These are phyloP conservation scores for Balaenoptera acutorostrata DNA, from an alignment of 2,113 vertebrate species.

Conservation along the genomic window DNA sequence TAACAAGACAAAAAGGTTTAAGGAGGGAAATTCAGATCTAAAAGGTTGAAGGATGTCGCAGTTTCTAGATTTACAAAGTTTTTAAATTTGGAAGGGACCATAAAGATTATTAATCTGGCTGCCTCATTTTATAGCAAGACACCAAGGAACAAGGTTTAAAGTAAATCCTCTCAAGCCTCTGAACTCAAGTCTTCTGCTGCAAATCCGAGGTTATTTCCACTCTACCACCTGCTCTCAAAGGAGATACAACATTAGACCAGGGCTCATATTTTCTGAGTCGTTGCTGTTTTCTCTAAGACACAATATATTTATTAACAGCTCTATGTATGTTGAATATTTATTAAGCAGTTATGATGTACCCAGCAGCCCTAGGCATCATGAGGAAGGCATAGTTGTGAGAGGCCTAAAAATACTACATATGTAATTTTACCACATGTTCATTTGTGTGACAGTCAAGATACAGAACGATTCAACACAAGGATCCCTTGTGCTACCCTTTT, in stretches of 20 bases:
- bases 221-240: not conserved
- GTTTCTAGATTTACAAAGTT: not conserved
- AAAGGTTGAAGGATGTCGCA: not conserved
- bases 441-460: not conserved
- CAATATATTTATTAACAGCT: too few species aligned
- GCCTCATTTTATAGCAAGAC: not conserved
- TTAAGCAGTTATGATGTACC: not conserved
- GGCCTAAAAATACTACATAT: not conserved
- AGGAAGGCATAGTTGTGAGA: not conserved
- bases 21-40: not conserved
- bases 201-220: not conserved
- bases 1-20: not conserved
- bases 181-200: not conserved
- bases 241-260: fast-evolving
- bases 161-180: not conserved
- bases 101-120: not conserved
- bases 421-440: not conserved
- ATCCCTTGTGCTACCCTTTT: not conserved
- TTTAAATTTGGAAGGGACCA: not conserved
- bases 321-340: not conserved
- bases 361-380: too few species aligned
- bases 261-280: not conserved
- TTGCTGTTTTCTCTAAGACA: not conserved
- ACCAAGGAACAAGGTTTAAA: not conserved
- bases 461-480: not conserved